These are phyloP conservation scores for Oreohelix idahoensis DNA, from an alignment of 1,140 invertebrate genomes.

Conservation along the genomic window DNA sequence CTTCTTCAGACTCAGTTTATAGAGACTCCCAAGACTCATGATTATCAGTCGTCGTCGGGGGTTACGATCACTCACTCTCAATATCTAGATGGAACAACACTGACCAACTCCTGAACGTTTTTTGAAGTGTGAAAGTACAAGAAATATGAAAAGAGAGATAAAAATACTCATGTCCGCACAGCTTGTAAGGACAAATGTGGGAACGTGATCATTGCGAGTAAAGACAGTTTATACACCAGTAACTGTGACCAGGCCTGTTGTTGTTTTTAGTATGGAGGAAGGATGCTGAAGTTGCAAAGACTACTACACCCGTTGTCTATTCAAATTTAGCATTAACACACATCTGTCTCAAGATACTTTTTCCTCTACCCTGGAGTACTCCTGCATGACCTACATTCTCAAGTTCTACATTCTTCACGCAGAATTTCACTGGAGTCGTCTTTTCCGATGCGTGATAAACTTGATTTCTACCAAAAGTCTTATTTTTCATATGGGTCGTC, in stretches of 20 bases:
- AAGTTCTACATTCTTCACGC: neutral
- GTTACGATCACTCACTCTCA: too few species aligned
- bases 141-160: too few species aligned
- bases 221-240: neutral
- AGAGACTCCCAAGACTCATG: too few species aligned
- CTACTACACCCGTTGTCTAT: slow-evolving; percentile 13
- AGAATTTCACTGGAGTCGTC: neutral
- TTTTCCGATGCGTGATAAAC: neutral
- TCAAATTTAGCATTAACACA: neutral
- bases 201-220: neutral
- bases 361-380: neutral
- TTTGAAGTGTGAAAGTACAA: too few species aligned
- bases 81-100: too few species aligned
- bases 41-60: too few species aligned
- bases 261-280: slow-evolving; percentile 27
- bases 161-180: neutral
- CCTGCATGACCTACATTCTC: neutral
- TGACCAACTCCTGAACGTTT: too few species aligned
- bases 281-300: slow-evolving; percentile 18
- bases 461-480: neutral
- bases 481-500: neutral
- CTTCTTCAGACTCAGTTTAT: too few species aligned
- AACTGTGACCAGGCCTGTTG: neutral
- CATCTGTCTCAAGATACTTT: neutral
- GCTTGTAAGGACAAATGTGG: slow-evolving; percentile 7